Evolutionary conservation across 1,140 invertebrate species (phyloP), one percentile per base, ranked within the genome.

Genomic region (Rhagoletis zephyria): DNA sequence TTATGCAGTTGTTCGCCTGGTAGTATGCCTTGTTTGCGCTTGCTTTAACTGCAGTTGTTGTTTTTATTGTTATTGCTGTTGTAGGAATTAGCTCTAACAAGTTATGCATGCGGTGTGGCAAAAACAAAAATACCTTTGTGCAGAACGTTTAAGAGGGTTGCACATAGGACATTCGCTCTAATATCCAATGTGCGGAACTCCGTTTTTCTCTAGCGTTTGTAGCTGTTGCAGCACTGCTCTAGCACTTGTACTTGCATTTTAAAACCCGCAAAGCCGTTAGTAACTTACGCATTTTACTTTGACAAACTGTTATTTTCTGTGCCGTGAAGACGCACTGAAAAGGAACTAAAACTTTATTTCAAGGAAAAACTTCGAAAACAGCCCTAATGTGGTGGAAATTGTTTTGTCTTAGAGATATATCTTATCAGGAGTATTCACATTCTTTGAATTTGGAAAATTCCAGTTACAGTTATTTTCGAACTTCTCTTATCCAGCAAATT

Each of bases 51-150:
- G n/a, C 74, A 30, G 48, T 42, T 56, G 74, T 19, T 56, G 42
- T 81, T 51, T 42, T 30, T 56, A 14, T 59, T 81, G 67, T 56
- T 51, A 51, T 81, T 81, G 48, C 42, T 42, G 74, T 59, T 81
- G 74, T 56, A 81, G 48, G 48, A 81, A 81, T 81, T 81, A 81
- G 48, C 74, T 30, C 30, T 51, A 59, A 56, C 74, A 81, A 59
- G 70, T 45, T 10, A 16, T 77, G 48, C 74, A 81, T 81, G 67
- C 67, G 45, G 6, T 40, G 65, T 10, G 7, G 70, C 48, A 3
- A 16, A 16, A n/a, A n/a, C n/a, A n/a, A 81, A 63, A 63, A n/a
- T 14, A 16, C 3, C 2, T 7, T 42, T 51, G 19, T 9, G 48
- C 74, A n/a, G 0, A 56, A 16, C 14, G n/a, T 30, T 56, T 56